Conservation (phyloP, 1,140 invertebrate genomes). For the Daktulosphaira vitifoliae region DNA sequence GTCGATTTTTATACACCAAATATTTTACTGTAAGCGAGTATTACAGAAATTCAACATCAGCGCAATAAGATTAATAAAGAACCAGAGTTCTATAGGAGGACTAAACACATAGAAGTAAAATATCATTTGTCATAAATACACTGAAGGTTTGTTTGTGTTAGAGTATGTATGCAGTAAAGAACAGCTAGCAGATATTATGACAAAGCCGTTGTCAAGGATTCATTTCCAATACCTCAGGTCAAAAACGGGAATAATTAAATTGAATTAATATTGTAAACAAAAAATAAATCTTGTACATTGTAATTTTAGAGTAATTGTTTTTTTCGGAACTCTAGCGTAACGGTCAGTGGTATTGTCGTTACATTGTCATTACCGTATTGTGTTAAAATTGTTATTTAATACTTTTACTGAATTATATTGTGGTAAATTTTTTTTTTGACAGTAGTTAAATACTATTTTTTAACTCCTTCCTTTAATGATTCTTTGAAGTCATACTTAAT, state of each 20-base stretch:
- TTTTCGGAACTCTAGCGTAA: no score
- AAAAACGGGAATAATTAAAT: constrained; percentile 17
- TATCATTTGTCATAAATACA: constrained; percentile 35
- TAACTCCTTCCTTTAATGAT: no score
- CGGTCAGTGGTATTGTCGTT: no score
- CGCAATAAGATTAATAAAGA: constrained; percentile 35
- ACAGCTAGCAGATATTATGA: constrained; percentile 34
- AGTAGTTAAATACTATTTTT: no score
- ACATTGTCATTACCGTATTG: no score
- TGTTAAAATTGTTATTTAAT: no score
- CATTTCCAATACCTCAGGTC: constrained; percentile 17
- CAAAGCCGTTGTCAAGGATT: constrained; percentile 32
- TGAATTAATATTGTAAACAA: no score
- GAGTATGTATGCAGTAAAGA: constrained; percentile 33
- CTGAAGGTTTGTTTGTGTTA: constrained; percentile 27
- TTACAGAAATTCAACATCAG: constrained; percentile 41
- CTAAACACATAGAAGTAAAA: constrained; percentile 37
- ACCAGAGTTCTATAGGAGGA: constrained; percentile 18
- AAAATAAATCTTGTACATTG: no score
- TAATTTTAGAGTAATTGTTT: no score
- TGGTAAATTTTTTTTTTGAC: no score
- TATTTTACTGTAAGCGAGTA: constrained; percentile 26
- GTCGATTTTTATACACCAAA: background rate
- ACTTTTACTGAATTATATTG: no score
- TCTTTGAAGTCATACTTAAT: no score